phyloP scores from a whole-genome alignment of 2,888 invertebrate genomes.

The Eurois occulta region DNA sequence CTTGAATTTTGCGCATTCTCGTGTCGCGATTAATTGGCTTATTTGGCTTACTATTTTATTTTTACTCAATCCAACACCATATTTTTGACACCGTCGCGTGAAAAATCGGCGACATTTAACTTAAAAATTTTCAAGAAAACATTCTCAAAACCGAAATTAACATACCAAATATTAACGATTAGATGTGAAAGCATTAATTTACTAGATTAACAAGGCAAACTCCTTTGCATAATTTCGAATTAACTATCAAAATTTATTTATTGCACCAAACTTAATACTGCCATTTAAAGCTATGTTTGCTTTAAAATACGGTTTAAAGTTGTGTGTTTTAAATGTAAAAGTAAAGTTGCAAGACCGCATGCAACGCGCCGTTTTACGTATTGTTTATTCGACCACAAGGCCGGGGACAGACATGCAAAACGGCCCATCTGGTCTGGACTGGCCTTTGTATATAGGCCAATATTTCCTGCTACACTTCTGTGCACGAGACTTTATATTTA shows the following conservation, averaged over 20 bases:
- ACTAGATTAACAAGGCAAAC: constrained; percentile 59
- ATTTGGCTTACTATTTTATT: constrained; percentile 25
- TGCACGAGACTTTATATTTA: constrained; percentile 60
- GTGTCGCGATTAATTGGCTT: constrained; percentile 51
- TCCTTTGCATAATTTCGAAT: constrained; percentile 67
- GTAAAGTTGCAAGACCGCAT: constrained; percentile 63
- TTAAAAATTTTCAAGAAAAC: constrained; percentile 32
- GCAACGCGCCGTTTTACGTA: constrained; percentile 68
- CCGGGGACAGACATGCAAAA: constrained; percentile 68
- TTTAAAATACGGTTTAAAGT: constrained; percentile 54
- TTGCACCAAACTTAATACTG: constrained; percentile 22
- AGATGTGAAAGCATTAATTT: constrained; percentile 64
- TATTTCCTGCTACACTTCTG: constrained; percentile 64
- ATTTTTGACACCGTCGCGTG: constrained; percentile 41
- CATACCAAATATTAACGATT: constrained; percentile 65
- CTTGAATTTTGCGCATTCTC: constrained; percentile 50
- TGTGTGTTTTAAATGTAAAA: constrained; percentile 51
- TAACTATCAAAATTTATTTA: constrained; percentile 67
- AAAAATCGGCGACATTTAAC: constrained; percentile 28
- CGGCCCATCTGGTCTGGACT: constrained; percentile 67
- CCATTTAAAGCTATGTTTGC: constrained; percentile 18
- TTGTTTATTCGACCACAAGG: constrained; percentile 71
- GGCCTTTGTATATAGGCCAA: constrained; percentile 68
- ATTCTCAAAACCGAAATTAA: constrained; percentile 50
- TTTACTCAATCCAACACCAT: constrained; percentile 14